These are phyloP conservation scores for Bambusicola thoracicus DNA, from an alignment of 2,113 vertebrate species.

Conservation along the genomic window DNA sequence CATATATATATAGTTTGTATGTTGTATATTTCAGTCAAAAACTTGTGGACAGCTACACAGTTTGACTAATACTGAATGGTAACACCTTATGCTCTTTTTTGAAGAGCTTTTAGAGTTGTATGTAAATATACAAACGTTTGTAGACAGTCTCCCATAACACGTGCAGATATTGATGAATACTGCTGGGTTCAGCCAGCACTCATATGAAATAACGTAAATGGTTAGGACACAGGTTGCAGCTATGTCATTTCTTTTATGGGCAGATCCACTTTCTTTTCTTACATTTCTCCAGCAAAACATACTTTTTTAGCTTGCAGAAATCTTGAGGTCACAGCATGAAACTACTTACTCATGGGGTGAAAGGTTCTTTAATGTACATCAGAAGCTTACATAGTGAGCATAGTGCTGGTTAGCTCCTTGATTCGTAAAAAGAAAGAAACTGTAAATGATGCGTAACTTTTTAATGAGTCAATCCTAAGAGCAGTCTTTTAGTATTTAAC, in stretches of 20 bases:
- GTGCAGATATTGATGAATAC: not conserved
- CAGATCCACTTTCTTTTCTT: not conserved
- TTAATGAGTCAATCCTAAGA: conserved; percentile 1
- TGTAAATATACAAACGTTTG: not conserved
- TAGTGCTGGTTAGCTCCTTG: not conserved
- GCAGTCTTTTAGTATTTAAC: not conserved
- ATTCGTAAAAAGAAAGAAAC: not conserved
- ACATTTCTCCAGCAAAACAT: not conserved
- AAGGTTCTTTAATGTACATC: not conserved
- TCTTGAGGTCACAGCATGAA: not conserved
- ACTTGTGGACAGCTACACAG: not conserved
- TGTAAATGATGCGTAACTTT: not conserved
- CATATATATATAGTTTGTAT: too few species aligned
- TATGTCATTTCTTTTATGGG: not conserved
- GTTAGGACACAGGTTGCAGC: not conserved
- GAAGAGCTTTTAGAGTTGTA: not conserved
- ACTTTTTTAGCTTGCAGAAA: not conserved
- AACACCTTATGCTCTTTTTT: not conserved
- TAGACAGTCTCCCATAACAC: not conserved
- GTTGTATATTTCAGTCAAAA: not conserved
- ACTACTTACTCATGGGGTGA: not conserved
- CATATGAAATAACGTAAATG: not conserved
- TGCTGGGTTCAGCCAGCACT: not conserved
- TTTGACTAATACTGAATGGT: not conserved
- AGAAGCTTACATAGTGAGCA: not conserved